These are phyloP conservation scores for Conus betulinus DNA, from an alignment of 1,140 invertebrate genomes.

Conservation along the genomic window DNA sequence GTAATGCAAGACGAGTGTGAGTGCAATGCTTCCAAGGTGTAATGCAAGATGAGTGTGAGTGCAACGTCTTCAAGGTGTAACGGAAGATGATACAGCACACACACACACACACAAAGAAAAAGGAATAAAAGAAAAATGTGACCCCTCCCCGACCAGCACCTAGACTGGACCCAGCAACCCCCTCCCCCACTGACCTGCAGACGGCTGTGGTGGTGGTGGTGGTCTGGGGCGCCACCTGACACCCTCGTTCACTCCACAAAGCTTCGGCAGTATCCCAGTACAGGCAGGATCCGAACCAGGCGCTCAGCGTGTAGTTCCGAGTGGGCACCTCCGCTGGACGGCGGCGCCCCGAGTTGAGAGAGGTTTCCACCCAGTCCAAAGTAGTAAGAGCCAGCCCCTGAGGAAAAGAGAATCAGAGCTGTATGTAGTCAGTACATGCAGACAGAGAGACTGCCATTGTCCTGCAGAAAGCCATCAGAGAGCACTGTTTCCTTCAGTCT, in stretches of 20 bases:
- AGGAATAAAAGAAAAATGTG: background rate
- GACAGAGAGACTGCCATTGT: background rate
- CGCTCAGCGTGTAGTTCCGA: slow-evolving; percentile 65
- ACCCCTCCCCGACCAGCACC: background rate
- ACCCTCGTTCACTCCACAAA: slow-evolving; percentile 66
- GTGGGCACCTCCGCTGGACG: slow-evolving; percentile 59
- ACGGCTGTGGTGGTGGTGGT: slow-evolving; percentile 51
- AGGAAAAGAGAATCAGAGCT: slow-evolving; percentile 19
- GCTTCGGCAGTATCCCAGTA: slow-evolving; percentile 61
- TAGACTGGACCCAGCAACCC: too few relatives aligned
- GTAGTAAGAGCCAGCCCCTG: slow-evolving; percentile 61
- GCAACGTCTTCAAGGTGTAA: too few relatives aligned
- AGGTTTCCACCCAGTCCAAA: slow-evolving; percentile 68
- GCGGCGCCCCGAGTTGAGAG: slow-evolving; percentile 65
- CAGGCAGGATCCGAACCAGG: slow-evolving; percentile 71
- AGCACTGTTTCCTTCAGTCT: too few relatives aligned
- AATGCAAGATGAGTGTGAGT: too few relatives aligned
- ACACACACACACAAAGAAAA: background rate
- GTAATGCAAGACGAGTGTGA: too few relatives aligned
- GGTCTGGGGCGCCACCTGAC: slow-evolving; percentile 54
- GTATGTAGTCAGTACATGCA: background rate
- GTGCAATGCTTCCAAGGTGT: too few relatives aligned
- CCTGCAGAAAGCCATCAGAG: background rate
- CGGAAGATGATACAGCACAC: background rate
- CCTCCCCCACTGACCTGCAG: slow-evolving; percentile 51